A percentile compares a stretch with the other conserved stretches of the same genome.
phyloP scores from a whole-genome alignment of 2,888 invertebrate species.

The Drosophila pseudotalamancana region DNA sequence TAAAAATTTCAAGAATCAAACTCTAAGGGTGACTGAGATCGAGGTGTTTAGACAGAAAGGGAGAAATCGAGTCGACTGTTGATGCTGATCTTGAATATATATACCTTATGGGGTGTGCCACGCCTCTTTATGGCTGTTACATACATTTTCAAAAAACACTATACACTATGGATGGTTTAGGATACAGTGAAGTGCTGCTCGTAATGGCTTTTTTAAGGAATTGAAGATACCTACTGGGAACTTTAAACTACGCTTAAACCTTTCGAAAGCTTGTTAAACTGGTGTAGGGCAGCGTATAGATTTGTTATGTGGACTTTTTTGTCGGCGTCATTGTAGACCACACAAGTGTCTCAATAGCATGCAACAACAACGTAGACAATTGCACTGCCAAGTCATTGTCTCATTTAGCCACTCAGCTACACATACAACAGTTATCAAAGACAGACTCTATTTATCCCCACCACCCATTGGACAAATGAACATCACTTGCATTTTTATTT shows the following conservation, averaged over 20 bases:
- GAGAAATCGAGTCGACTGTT: too few species aligned
- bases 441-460: constrained; percentile 4
- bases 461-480: constrained; percentile 19
- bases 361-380: constrained; percentile 12
- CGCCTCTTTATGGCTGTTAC: too few species aligned
- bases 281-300: constrained; percentile 27
- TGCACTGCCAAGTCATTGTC: constrained; percentile 42
- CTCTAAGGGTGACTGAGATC: too few species aligned
- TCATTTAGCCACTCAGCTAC: constrained; percentile 43
- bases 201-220: too few species aligned
- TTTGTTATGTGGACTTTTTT: constrained; percentile 21
- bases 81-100: too few species aligned
- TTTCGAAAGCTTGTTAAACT: constrained; percentile 39
- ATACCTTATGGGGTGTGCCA: too few species aligned
- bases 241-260: constrained; percentile 13
- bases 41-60: too few species aligned
- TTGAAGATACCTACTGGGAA: constrained; percentile 32
- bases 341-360: constrained; percentile 65
- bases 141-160: too few species aligned
- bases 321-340: constrained; percentile 53
- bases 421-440: constrained; percentile 24
- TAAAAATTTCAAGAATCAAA: too few species aligned
- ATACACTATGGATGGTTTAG: too few species aligned
- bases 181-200: too few species aligned
- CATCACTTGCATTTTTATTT: constrained; percentile 30